Conservation (phyloP, 2,113 vertebrate species). For the Lucifuga dentata region DNA sequence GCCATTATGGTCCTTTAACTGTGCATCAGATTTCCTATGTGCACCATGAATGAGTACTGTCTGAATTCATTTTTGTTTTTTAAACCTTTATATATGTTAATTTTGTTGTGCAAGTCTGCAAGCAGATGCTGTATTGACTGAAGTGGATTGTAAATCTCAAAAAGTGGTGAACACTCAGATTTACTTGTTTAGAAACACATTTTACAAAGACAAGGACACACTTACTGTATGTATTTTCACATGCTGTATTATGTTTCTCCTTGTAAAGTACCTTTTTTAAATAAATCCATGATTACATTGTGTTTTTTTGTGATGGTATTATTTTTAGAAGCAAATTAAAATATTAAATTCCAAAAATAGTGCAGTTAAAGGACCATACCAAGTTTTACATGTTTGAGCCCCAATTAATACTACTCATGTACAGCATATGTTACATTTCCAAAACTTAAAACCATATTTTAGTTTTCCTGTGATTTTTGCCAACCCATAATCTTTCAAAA, state of each 20-base stretch:
- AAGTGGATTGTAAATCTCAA: slow-evolving; percentile 27
- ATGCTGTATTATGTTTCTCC: slow-evolving; percentile 17
- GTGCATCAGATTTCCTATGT: background rate
- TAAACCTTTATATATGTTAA: slow-evolving; percentile 25
- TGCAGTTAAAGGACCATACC: too few relatives aligned
- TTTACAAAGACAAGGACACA: slow-evolving; percentile 31
- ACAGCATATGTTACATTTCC: too few relatives aligned
- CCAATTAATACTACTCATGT: too few relatives aligned
- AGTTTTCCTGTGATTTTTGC: too few relatives aligned
- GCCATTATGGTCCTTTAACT: background rate
- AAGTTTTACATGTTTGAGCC: too few relatives aligned
- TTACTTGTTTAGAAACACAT: too few relatives aligned
- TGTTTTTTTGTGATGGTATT: too few relatives aligned
- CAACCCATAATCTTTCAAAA: too few relatives aligned
- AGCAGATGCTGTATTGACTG: slow-evolving; percentile 34
- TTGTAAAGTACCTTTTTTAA: slow-evolving; percentile 59
- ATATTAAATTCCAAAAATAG: too few relatives aligned
- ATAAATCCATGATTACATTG: slow-evolving; percentile 35
- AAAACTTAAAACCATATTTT: too few relatives aligned
- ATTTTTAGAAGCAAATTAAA: too few relatives aligned
- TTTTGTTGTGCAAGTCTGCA: slow-evolving; percentile 6
- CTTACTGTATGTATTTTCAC: slow-evolving; percentile 25
- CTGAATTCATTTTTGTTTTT: slow-evolving; percentile 11
- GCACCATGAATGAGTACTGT: slow-evolving; percentile 11
- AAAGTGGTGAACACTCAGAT: slow-evolving; percentile 28